A percentile compares a stretch with the other conserved stretches of the same genome.
Conservation (phyloP, 2,113 vertebrate genomes). For the Numenius arquata region DNA sequence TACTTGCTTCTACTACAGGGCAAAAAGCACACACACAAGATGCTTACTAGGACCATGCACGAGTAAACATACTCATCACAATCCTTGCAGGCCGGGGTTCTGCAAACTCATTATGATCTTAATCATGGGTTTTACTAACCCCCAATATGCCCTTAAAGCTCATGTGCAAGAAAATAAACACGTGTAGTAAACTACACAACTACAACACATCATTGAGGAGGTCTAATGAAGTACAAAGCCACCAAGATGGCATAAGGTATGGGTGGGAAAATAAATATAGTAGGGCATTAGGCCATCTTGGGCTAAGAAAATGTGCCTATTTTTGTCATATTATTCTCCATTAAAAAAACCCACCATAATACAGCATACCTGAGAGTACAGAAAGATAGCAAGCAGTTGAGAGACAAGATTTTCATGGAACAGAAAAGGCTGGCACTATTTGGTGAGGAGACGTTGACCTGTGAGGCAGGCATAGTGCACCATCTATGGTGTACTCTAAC, state of each 20-base stretch:
- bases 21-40: not conserved
- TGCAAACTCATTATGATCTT: not conserved
- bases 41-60: not conserved
- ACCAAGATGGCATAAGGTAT: not conserved
- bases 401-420: not conserved
- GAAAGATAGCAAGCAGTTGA: not conserved
- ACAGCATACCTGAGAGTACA: not conserved
- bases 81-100: not conserved
- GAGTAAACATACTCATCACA: not conserved
- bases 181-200: not conserved
- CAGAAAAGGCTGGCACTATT: not conserved
- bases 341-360: not conserved
- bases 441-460: not conserved
- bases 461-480: not conserved
- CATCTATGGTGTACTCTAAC: not conserved
- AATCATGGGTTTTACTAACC: not conserved
- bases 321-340: not conserved
- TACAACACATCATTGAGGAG: not conserved
- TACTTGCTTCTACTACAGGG: not conserved
- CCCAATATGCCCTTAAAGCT: not conserved
- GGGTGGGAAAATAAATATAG: not conserved
- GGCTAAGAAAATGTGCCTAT: not conserved
- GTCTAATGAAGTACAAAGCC: not conserved
- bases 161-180: accelerated
- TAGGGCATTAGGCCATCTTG: not conserved